phyloP scores from a whole-genome alignment of 2,113 vertebrate genomes.

The Bufo bufo region DNA sequence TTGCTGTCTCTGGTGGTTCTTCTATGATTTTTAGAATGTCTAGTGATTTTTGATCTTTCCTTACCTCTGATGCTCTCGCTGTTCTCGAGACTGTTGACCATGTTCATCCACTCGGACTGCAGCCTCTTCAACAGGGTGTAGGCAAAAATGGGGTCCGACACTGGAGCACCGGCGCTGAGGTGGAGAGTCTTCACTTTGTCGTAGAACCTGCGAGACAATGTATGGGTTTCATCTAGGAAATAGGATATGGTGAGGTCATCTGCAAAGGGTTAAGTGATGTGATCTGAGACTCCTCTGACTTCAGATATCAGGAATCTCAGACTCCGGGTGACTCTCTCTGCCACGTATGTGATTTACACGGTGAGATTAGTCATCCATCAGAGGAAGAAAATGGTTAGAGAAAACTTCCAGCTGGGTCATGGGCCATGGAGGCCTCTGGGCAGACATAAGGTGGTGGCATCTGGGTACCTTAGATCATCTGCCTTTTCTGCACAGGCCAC shows the following conservation, averaged over 20 bases:
- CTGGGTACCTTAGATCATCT: no score
- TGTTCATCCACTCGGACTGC: conserved; percentile 86
- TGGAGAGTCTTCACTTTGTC: conserved; percentile 82
- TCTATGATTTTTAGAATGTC: no score
- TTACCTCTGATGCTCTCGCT: conserved; percentile 80
- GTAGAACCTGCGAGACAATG: conserved; percentile 79
- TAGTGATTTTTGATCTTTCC: no score
- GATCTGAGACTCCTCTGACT: background rate
- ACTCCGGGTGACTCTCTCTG: background rate
- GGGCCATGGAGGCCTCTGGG: no score
- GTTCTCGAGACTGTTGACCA: conserved; percentile 82
- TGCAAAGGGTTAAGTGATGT: background rate
- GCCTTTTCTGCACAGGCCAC: no score
- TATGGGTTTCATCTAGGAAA: background rate
- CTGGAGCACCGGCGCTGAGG: conserved; percentile 65
- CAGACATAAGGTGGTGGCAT: no score
- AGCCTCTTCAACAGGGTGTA: conserved; percentile 92
- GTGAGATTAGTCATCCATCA: background rate
- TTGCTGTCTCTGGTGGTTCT: no score
- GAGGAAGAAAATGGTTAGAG: background rate
- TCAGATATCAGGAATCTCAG: conserved; percentile 40
- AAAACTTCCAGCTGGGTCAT: background rate
- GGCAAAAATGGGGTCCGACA: conserved; percentile 85
- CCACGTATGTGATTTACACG: background rate
- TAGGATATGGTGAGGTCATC: background rate